These are phyloP conservation scores for Parazoanthus swiftii DNA, from an alignment of 92 coral and sea anemone genomes.

Conservation along the genomic window DNA sequence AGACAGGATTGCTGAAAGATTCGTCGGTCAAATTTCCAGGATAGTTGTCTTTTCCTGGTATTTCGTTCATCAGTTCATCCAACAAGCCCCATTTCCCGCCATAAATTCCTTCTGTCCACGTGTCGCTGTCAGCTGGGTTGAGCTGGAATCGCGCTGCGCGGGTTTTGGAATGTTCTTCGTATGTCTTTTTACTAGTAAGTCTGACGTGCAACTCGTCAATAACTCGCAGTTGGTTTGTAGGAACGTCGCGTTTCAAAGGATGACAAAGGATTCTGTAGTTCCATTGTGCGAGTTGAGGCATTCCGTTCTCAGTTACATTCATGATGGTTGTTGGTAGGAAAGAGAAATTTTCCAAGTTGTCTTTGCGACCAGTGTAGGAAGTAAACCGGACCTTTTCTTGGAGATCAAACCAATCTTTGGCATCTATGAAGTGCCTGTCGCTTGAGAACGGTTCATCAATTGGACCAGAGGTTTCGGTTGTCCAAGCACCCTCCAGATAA, in stretches of 20 bases:
- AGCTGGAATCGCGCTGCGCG: slow-evolving; percentile 80
- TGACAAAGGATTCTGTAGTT: slow-evolving; percentile 75
- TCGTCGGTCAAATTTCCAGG: slow-evolving; percentile 59
- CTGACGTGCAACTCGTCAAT: slow-evolving; percentile 68
- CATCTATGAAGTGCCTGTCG: slow-evolving; percentile 81
- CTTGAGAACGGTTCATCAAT: slow-evolving; percentile 77
- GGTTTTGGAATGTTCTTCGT: slow-evolving; percentile 48
- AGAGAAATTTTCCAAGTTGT: slow-evolving; percentile 70
- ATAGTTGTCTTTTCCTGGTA: slow-evolving; percentile 78
- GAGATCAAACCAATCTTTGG: slow-evolving; percentile 70
- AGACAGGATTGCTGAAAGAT: slow-evolving; percentile 53
- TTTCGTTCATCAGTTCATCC: slow-evolving; percentile 54
- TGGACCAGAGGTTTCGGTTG: slow-evolving; percentile 52
- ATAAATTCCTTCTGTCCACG: slow-evolving; percentile 44
- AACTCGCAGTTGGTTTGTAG: slow-evolving; percentile 66
- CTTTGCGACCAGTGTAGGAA: slow-evolving; percentile 74
- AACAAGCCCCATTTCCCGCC: slow-evolving; percentile 33
- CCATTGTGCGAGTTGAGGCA: slow-evolving; percentile 72
- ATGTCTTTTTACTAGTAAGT: slow-evolving; percentile 45
- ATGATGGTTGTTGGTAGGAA: slow-evolving; percentile 75
- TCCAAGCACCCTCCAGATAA: slow-evolving; percentile 79
- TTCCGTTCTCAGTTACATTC: slow-evolving; percentile 45
- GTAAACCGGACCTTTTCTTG: slow-evolving; percentile 78
- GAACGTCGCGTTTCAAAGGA: slow-evolving; percentile 64
- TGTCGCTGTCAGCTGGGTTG: slow-evolving; percentile 59